These are phyloP conservation scores for Perca flavescens DNA, from an alignment of 2,113 vertebrate species.

Conservation along the genomic window DNA sequence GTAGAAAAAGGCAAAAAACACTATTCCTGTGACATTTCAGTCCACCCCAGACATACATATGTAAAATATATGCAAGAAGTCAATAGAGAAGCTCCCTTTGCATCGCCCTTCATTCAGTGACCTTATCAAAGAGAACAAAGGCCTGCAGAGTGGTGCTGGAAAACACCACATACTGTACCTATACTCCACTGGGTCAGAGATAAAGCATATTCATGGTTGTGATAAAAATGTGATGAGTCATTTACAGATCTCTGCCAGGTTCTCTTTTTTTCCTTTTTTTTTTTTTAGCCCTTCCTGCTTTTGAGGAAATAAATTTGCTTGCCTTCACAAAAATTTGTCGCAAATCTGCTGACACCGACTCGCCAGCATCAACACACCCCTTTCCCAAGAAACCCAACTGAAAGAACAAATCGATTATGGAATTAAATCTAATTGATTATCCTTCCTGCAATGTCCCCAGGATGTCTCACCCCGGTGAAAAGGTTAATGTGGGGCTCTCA, in stretches of 20 bases:
- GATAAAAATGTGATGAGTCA: slow-evolving; percentile 1
- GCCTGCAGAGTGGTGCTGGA: slow-evolving; percentile 29
- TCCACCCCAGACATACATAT: neutral
- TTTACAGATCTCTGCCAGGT: neutral
- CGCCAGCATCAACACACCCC: neutral
- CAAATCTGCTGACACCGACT: neutral
- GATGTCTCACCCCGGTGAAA: neutral
- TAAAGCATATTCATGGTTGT: neutral
- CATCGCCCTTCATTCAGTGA: slow-evolving; percentile 26
- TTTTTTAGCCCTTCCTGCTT: slow-evolving; percentile 1
- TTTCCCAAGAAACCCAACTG: neutral
- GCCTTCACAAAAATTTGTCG: slow-evolving; percentile 9
- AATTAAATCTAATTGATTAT: slow-evolving; percentile 27
- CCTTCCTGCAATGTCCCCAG: neutral
- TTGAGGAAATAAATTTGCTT: slow-evolving; percentile 21
- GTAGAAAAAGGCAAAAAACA: neutral
- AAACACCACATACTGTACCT: slow-evolving; percentile 12
- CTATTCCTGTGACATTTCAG: slow-evolving; percentile 34
- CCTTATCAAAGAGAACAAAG: slow-evolving; percentile 41
- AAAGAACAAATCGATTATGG: slow-evolving; percentile 25
- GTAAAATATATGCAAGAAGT: slow-evolving; percentile 28
- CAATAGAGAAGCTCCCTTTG: slow-evolving; percentile 10
- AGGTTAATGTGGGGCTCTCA: slow-evolving; percentile 6
- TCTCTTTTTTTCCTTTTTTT: neutral
- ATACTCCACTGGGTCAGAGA: neutral